Base-by-base conservation (phyloP, 2,888 invertebrate genomes). In the Cantharis flavilabris region DNA sequence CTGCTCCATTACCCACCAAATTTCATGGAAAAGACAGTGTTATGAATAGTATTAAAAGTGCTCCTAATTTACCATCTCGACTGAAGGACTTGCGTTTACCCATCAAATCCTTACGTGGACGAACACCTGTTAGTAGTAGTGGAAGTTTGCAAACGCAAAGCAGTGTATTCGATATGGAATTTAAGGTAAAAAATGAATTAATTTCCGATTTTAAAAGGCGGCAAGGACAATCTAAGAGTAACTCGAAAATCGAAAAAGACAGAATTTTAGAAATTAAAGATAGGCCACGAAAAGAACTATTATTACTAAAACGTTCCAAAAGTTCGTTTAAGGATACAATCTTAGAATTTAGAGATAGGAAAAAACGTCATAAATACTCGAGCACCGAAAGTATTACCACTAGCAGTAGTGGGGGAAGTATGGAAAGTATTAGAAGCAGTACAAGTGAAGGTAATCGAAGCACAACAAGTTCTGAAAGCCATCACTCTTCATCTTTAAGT, bases 361-460 rank as follows among this genome's bases (percentile, higher is more conserved):
- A 92, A 81, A 89, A 93, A 79, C 89, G 92, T 81, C 88, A 88
- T 74, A 91, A 91, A 82, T 94, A 93, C 87, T 94, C 94, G 9
- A 96, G 96, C 84, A 95, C 95, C 30, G 96, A 96, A 88, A 95
- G 95, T 87, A 95, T 96, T 92, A 95, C 95, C 33, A 95, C 95
- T 9, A 96, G 95, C 85, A 95, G 95, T 88, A 95, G 95, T 85
- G 95, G 95, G 71, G 95, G 95, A 65, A 96, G 96, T 87, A 94
- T 96, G 93, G 96, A 96, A 86, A 96, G 96, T 74, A 89, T 96
- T 80, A 92, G 95, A 80, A 96, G 96, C 88, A 95, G 95, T 87
- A 96, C 95, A 76, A 96, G 96, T 87, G 96, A 96, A 88, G 96
- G 95, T 30, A 96, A 95, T 85, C 90, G 95, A 83, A 96, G 96